Evolutionary conservation across 2,888 invertebrate genomes (phyloP).

Genomic region (Pachycephus smyrnensis): DNA sequence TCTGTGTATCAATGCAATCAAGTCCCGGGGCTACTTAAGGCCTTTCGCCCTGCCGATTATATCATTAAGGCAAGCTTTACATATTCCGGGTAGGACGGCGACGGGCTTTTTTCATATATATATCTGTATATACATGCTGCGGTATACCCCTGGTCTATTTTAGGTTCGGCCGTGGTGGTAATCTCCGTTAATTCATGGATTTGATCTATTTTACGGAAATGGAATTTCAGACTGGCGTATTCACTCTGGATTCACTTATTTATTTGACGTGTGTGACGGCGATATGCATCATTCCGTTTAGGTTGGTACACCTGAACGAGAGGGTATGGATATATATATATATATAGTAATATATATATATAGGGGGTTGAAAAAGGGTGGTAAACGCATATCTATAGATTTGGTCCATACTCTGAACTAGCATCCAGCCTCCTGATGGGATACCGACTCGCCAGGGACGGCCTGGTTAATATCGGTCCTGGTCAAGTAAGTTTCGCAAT

Average conservation of each 20-base stretch:
- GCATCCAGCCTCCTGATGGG: background rate
- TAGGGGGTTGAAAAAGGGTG: background rate
- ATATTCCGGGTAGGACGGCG: background rate
- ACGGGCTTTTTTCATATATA: background rate
- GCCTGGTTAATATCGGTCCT: background rate
- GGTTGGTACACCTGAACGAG: background rate
- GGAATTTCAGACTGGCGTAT: background rate
- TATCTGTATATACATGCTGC: background rate
- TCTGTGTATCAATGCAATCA: slow-evolving; percentile 39
- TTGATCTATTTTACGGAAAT: background rate
- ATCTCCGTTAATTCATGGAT: slow-evolving; percentile 7
- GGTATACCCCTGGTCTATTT: background rate
- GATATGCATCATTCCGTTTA: background rate
- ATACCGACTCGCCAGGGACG: background rate
- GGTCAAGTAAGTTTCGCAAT: background rate
- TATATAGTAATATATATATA: too few species aligned
- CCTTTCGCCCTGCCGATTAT: slow-evolving; percentile 41
- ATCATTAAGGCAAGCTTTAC: slow-evolving; percentile 28
- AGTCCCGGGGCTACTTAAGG: slow-evolving; percentile 29
- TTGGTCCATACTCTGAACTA: background rate
- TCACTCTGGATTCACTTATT: background rate
- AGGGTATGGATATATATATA: background rate
- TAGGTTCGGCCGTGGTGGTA: background rate
- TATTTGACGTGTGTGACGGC: background rate
- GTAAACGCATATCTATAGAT: background rate